Percentiles rank a stretch among this genome's conserved stretches.
phyloP scores from a whole-genome alignment of 2,888 invertebrate species.

The Eupelmus urozonus region DNA sequence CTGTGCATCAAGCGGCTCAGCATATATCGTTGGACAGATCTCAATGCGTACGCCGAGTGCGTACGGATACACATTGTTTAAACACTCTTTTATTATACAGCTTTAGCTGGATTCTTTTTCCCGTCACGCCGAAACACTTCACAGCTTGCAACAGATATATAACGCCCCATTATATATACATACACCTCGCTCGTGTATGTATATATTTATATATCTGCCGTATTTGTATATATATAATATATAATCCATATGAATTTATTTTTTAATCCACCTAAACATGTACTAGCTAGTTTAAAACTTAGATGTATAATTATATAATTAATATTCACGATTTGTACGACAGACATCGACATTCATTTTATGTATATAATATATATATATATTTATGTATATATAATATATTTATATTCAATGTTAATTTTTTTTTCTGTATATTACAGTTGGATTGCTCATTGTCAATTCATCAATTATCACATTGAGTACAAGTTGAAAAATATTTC shows the following conservation, averaged over 20 bases:
- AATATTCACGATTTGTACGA: constrained; percentile 71
- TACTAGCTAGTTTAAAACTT: constrained; percentile 63
- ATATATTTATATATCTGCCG: constrained; percentile 29
- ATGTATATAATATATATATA: constrained; percentile 65
- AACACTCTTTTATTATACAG: constrained; percentile 30
- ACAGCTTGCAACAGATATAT: constrained; percentile 47
- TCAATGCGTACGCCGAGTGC: constrained; percentile 59
- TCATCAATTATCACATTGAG: constrained; percentile 77
- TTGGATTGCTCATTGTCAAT: constrained; percentile 78
- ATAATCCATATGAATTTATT: constrained; percentile 34
- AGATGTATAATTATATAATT: constrained; percentile 47
- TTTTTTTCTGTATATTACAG: constrained; percentile 72
- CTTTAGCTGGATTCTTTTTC: background rate
- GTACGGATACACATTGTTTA: background rate
- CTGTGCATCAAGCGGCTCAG: constrained; percentile 68
- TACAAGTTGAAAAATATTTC: constrained; percentile 77
- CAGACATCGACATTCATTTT: constrained; percentile 72
- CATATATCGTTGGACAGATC: constrained; percentile 73
- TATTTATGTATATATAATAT: constrained; percentile 61
- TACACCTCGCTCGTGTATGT: constrained; percentile 23
- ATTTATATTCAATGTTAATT: constrained; percentile 64
- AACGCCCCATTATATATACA: constrained; percentile 8
- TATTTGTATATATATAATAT: constrained; percentile 40
- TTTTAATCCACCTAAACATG: constrained; percentile 60
- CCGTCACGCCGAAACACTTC: constrained; percentile 49